Conservation (phyloP, 1,140 invertebrate species). For the Bilobella aurantiaca region DNA sequence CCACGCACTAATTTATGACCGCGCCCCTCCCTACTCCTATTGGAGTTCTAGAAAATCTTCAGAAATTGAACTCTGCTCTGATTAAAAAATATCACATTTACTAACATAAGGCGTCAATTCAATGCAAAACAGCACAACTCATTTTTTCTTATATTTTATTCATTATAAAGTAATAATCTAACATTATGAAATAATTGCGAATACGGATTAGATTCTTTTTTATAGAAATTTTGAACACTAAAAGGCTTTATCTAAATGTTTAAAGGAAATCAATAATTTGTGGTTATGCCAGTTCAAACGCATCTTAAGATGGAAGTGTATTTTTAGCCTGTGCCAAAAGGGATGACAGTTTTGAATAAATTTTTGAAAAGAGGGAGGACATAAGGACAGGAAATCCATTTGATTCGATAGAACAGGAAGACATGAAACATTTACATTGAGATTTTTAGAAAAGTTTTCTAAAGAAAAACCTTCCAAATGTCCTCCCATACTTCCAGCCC, state of each 20-base stretch:
- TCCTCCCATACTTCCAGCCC: not conserved
- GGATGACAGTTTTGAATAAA: not conserved
- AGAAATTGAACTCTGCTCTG: not conserved
- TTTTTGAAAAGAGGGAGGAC: slow-evolving; percentile 1
- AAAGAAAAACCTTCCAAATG: not conserved
- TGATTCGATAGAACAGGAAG: slow-evolving; percentile 5
- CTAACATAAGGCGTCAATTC: not conserved
- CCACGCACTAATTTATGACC: not conserved
- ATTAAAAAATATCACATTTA: not conserved
- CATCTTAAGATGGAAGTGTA: not conserved
- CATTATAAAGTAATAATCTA: too few species aligned
- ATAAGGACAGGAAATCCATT: slow-evolving; percentile 8
- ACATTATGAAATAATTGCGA: too few species aligned
- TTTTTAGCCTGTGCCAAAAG: not conserved
- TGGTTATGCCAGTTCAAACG: not conserved
- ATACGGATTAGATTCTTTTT: too few species aligned
- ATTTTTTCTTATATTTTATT: too few species aligned
- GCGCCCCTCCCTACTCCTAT: not conserved
- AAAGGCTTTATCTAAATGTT: too few species aligned
- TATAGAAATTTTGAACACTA: too few species aligned
- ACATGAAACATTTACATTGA: slow-evolving; percentile 4
- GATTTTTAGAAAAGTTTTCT: not conserved
- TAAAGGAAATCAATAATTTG: too few species aligned
- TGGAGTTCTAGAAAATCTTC: not conserved
- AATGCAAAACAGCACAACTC: not conserved